A percentile compares a stretch with the other conserved stretches of the same genome.
These are phyloP conservation scores for Hartigia nigra DNA, from an alignment of 2,888 invertebrate genomes.

Conservation along the genomic window DNA sequence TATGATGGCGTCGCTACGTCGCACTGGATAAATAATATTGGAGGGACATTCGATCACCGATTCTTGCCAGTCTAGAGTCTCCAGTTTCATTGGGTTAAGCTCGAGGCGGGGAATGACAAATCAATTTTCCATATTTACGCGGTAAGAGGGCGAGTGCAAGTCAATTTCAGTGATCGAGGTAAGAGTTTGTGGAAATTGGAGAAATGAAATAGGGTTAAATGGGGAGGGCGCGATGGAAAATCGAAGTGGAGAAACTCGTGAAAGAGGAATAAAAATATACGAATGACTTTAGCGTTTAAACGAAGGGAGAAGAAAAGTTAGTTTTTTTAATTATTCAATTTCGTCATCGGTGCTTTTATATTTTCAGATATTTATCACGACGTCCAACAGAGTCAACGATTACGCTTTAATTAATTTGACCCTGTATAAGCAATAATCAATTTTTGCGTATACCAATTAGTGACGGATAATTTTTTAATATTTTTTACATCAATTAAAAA, in stretches of 20 bases:
- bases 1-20: not conserved
- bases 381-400: not conserved
- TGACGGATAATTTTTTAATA: too few species aligned
- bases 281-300: not conserved
- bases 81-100: not conserved
- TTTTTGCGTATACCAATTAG: not conserved
- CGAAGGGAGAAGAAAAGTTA: not conserved
- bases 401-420: not conserved
- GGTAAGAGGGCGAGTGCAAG: not conserved
- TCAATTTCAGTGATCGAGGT: not conserved
- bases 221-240: not conserved
- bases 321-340: not conserved
- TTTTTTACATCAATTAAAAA: not conserved
- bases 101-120: not conserved
- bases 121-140: not conserved
- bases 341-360: not conserved
- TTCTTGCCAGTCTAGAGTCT: not conserved
- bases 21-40: not conserved
- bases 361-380: not conserved
- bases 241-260: not conserved
- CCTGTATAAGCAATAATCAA: not conserved
- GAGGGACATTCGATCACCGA: not conserved
- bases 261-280: not conserved
- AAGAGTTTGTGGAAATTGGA: not conserved
- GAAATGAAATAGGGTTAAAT: not conserved